Percentiles rank a stretch among this genome's conserved stretches.
Evolutionary conservation across 2,113 vertebrate species (phyloP).

Genomic region (Nothocercus julius): DNA sequence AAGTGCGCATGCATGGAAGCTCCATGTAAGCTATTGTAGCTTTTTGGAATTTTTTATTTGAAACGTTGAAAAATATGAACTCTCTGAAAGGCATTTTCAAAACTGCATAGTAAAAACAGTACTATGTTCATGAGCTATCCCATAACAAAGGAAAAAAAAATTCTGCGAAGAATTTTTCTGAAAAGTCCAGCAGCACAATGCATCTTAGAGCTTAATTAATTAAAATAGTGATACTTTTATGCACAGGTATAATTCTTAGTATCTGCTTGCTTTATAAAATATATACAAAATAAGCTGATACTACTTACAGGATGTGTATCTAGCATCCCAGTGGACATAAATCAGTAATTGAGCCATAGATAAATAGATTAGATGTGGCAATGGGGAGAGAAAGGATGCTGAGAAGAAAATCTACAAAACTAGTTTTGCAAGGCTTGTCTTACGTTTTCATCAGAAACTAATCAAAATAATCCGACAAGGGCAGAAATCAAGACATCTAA

Average conservation of each 20-base stretch:
- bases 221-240: constrained; percentile 48
- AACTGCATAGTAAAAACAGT: constrained; percentile 27
- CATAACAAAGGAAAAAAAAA: constrained; percentile 44
- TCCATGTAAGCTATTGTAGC: constrained; percentile 49
- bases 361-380: constrained; percentile 73
- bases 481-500: constrained; percentile 69
- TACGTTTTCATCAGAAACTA: constrained; percentile 68
- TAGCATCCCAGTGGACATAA: constrained; percentile 63
- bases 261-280: constrained; percentile 21
- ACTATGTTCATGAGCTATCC: constrained; percentile 27
- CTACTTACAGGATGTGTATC: constrained; percentile 62
- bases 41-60: constrained; percentile 36
- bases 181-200: constrained; percentile 38
- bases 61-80: not conserved
- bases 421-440: constrained; percentile 72
- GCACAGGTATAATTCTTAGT: constrained; percentile 43
- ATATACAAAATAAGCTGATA: constrained; percentile 51
- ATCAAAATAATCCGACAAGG: constrained; percentile 74
- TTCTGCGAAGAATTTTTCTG: constrained; percentile 58
- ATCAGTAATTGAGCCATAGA: constrained; percentile 71
- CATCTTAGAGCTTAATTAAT: constrained; percentile 64
- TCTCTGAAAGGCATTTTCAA: not conserved
- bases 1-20: constrained; percentile 44
- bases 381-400: constrained; percentile 32
- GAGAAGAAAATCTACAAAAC: constrained; percentile 71